Percentiles rank a stretch among this genome's conserved stretches.
Conservation (phyloP, 2,113 vertebrate genomes). For the Prunella fulvescens region DNA sequence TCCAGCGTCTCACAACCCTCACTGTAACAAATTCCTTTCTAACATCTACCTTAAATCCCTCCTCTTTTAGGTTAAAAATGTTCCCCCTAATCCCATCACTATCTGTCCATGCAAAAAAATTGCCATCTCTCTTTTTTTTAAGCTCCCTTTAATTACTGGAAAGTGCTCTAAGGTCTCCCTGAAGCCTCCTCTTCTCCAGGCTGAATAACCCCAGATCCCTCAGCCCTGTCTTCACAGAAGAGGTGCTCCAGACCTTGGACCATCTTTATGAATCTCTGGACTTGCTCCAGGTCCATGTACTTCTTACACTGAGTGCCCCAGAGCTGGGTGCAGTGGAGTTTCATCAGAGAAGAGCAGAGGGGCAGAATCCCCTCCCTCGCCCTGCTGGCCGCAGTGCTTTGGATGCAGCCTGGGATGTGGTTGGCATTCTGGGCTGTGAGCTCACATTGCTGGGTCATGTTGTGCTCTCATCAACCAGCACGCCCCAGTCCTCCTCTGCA, state of each 20-base stretch:
- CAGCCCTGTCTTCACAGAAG: neutral
- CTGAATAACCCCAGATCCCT: neutral
- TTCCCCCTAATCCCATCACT: neutral
- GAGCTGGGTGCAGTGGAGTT: neutral
- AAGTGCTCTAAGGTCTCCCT: neutral
- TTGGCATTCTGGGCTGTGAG: accelerated
- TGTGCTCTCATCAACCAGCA: neutral
- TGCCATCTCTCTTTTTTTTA: neutral
- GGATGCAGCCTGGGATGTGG: neutral
- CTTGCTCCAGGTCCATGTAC: neutral
- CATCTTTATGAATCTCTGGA: no score
- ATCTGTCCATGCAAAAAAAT: neutral
- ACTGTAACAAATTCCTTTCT: neutral
- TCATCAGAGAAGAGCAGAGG: neutral
- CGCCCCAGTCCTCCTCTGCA: neutral
- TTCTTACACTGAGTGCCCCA: no score
- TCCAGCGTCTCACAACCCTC: accelerated
- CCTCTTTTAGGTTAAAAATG: neutral
- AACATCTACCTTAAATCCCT: neutral
- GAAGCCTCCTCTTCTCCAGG: neutral
- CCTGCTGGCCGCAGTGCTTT: neutral
- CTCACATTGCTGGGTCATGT: no score
- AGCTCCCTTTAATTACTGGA: neutral
- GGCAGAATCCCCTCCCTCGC: neutral
- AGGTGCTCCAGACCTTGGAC: neutral